Conservation (phyloP, 2,113 vertebrate genomes). For the Pogona vitticeps region DNA sequence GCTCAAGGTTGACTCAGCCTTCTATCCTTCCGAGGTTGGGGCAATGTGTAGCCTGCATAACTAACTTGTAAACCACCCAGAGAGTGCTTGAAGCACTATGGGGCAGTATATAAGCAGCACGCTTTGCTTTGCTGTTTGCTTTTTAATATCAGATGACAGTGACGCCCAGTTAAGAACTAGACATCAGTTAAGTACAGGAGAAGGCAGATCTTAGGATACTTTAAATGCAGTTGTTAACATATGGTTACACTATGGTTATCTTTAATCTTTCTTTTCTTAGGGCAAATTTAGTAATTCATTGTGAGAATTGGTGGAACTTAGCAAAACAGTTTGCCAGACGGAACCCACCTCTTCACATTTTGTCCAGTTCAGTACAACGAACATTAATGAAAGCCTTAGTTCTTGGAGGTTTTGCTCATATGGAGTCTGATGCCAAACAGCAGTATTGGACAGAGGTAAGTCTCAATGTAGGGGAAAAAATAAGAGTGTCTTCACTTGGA, state of each 20-base stretch:
- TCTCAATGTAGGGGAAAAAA: not conserved
- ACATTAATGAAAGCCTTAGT: constrained; percentile 97
- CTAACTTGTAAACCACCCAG: no score
- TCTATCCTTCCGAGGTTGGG: no score
- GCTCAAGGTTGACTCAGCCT: no score
- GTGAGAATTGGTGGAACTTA: constrained; percentile 98
- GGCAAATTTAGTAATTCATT: constrained; percentile 97
- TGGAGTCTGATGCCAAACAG: constrained; percentile 96
- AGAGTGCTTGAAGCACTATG: no score
- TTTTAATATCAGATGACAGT: not conserved
- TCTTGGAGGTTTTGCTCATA: constrained; percentile 96
- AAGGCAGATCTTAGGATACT: not conserved
- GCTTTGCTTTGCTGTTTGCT: no score
- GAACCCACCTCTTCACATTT: constrained; percentile 92
- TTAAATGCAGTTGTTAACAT: not conserved
- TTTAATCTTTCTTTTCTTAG: constrained; percentile 68
- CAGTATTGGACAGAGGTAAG: constrained; percentile 98
- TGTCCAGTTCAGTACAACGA: constrained; percentile 95
- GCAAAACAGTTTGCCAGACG: constrained; percentile 96
- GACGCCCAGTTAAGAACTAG: not conserved
- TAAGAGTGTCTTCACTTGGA: no score
- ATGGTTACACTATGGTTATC: constrained; percentile 6
- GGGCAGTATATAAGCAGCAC: no score
- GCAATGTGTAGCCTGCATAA: no score
- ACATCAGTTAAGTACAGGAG: not conserved